Evolutionary conservation across 2,888 invertebrate species (phyloP).

Genomic region (Drosophila neoperkinsi): DNA sequence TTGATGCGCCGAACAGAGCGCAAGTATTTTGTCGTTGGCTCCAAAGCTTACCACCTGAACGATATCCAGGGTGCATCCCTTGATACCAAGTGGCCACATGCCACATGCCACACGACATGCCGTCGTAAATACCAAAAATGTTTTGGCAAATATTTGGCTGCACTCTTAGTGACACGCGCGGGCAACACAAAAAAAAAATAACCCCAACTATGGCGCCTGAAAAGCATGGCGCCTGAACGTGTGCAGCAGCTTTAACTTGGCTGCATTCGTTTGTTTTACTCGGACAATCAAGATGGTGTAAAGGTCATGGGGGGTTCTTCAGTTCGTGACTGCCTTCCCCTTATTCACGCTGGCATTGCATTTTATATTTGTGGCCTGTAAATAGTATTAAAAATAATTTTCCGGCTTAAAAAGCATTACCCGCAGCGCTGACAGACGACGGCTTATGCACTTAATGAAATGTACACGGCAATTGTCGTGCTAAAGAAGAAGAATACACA

Average conservation of each 20-base stretch:
- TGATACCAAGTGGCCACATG: slow-evolving; percentile 51
- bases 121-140: slow-evolving; percentile 77
- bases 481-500: slow-evolving; percentile 21
- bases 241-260: slow-evolving; percentile 50
- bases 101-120: slow-evolving; percentile 75
- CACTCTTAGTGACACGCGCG: slow-evolving; percentile 71
- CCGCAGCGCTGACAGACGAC: slow-evolving; percentile 70
- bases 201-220: background rate
- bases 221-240: slow-evolving; percentile 15
- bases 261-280: slow-evolving; percentile 22
- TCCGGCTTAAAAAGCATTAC: slow-evolving; percentile 73
- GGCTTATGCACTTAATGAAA: slow-evolving; percentile 82
- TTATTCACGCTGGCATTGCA: slow-evolving; percentile 72
- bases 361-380: slow-evolving; percentile 75
- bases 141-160: slow-evolving; percentile 77
- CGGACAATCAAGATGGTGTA: slow-evolving; percentile 42
- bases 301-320: background rate
- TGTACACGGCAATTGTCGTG: slow-evolving; percentile 78
- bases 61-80: slow-evolving; percentile 45
- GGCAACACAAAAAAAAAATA: background rate
- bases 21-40: slow-evolving; percentile 49
- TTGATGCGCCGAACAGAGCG: slow-evolving; percentile 61
- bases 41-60: slow-evolving; percentile 16
- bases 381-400: slow-evolving; percentile 80
- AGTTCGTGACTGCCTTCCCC: slow-evolving; percentile 67